Evolutionary conservation across 2,797 vertebrate species (phyloP).

Genomic region (Silurus aristotelis): DNA sequence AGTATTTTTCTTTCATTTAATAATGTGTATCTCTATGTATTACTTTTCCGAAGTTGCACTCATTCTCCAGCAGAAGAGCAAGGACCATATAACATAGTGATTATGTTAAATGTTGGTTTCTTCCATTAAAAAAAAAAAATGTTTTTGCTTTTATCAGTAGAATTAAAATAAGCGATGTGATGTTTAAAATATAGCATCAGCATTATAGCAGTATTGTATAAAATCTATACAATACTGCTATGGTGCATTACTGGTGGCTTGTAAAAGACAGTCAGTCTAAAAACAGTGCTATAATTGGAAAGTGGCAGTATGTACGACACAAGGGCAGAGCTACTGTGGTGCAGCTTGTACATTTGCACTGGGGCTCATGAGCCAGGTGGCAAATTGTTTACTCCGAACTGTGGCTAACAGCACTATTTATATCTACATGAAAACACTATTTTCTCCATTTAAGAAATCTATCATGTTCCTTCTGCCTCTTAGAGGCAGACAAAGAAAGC

Average conservation of each 20-base stretch:
- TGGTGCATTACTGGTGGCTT: not conserved
- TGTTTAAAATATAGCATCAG: not conserved
- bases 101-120: not conserved
- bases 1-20: not conserved
- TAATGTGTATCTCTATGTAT: not conserved
- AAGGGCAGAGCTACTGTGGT: not conserved
- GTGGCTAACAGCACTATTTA: conserved; percentile 14
- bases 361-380: not conserved
- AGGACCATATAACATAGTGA: too few species aligned
- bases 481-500: not conserved
- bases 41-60: not conserved
- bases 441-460: not conserved
- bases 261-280: not conserved
- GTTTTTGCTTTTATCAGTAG: not conserved
- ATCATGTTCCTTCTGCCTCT: not conserved
- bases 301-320: not conserved
- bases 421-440: not conserved
- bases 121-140: not conserved
- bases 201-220: not conserved
- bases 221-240: not conserved
- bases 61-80: not conserved
- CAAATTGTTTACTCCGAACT: conserved; percentile 4
- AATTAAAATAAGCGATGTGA: not conserved
- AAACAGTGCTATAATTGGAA: not conserved
- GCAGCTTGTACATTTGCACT: conserved; percentile 2